Conservation (phyloP, 1,140 invertebrate genomes). For the Zeugodacus cucurbitae region DNA sequence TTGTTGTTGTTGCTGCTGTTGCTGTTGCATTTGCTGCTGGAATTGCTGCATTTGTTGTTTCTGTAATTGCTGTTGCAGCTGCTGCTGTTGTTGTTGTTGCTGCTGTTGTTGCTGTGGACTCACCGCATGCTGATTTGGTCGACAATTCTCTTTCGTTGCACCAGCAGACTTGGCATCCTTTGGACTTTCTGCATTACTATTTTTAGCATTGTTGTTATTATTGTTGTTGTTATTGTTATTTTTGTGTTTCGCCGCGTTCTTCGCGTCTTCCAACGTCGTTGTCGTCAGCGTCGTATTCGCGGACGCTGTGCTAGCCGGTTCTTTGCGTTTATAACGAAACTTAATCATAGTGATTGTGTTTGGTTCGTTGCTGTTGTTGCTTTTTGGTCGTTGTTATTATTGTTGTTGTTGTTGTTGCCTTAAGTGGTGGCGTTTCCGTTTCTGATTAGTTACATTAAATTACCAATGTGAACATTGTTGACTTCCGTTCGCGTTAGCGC, state of each 20-base stretch:
- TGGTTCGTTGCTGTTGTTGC: conserved; percentile 18
- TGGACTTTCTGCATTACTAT: not conserved
- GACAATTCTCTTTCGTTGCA: not conserved
- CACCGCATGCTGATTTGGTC: not conserved
- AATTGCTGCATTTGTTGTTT: not conserved
- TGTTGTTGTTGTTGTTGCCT: conserved; percentile 24
- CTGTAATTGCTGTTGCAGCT: not conserved
- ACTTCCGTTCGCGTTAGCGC: conserved; percentile 26
- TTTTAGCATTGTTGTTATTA: conserved; percentile 12
- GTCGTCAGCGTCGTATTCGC: not conserved
- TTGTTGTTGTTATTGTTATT: conserved; percentile 16
- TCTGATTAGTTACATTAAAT: conserved; percentile 20
- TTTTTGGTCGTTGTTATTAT: not conserved
- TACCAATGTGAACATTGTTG: not conserved
- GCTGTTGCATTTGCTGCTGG: not conserved
- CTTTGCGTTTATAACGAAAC: conserved; percentile 73
- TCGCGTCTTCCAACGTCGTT: conserved; percentile 35
- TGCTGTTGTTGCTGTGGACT: conserved; percentile 3
- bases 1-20: not conserved
- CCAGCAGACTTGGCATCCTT: not conserved
- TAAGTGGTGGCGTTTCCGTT: conserved; percentile 10
- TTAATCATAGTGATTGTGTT: conserved; percentile 69
- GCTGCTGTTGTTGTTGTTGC: not conserved
- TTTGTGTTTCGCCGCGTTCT: not conserved
- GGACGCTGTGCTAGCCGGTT: conserved; percentile 59